Conservation (phyloP, 1,140 invertebrate genomes). For the Papilio dardanus region DNA sequence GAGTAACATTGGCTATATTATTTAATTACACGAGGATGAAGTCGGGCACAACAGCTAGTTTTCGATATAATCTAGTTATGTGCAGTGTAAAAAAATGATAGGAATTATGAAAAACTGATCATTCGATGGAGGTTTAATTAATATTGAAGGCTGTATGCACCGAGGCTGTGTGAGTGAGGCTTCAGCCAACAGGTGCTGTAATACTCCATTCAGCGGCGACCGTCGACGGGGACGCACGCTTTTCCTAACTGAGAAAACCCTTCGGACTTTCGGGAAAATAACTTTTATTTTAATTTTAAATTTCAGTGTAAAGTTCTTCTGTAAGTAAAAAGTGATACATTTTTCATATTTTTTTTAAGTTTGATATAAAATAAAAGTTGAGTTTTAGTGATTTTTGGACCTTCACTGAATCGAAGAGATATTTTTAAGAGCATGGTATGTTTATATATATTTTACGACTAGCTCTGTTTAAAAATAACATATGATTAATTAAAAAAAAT, state of each 20-base stretch:
- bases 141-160: constrained; percentile 16
- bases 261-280: neutral
- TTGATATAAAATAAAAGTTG: neutral
- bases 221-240: constrained; percentile 11
- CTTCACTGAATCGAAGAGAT: neutral
- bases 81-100: too few species aligned
- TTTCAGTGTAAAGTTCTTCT: neutral
- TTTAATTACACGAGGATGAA: too few species aligned
- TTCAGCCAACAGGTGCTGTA: constrained; percentile 22
- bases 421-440: neutral
- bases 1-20: too few species aligned
- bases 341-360: neutral
- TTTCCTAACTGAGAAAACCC: neutral
- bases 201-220: constrained; percentile 24
- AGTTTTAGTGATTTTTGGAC: neutral
- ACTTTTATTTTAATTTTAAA: neutral
- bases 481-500: too few species aligned
- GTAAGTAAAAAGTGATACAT: too few species aligned
- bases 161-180: neutral
- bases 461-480: too few species aligned
- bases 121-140: constrained; percentile 26
- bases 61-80: neutral
- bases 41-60: too few species aligned
- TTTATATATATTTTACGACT: neutral
- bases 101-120: neutral